Evolutionary conservation across 2,888 invertebrate species (phyloP), one percentile per base, ranked within the genome.

Genomic region (Mimachlamys varia): DNA sequence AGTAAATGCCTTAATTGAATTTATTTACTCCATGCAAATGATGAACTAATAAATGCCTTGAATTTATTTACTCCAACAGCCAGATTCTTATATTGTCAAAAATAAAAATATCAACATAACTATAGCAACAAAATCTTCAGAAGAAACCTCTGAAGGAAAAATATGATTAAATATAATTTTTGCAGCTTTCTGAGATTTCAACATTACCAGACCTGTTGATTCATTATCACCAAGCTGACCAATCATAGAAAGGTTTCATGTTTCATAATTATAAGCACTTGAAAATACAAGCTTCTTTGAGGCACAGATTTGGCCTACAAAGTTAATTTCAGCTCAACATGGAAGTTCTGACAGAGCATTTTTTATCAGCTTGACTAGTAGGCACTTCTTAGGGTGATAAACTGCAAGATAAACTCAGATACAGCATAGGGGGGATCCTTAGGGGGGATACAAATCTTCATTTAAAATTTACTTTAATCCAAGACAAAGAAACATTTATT

Each of bases 301-400:
- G 76, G 27, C 19, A 33, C 76, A 13, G 12, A 27, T 33, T 27
- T 33, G 33, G 76, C 33, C 76, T 76, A 76, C 76, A 76, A 76
- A 76, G 76, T 27, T 76, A 76, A 76, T 76, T 76, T 76, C 76
- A 27, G 27, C 33, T 76, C 76, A 76, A 76, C 76, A 76, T 62
- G 62, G 62, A 62, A 76, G 33, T 76, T 76, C 27, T 76, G 33
- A 27, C 76, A 27, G 76, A 76, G 33, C 76, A 12, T 27, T 76
- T 76, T 76, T 27, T 76, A 76, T 76, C 76, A 76, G 33, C 76
- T 76, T 76, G 76, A 76, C 33, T 76, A 76, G 33, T 76, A 76
- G 33, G 10, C 76, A 76, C 76, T 76, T 76, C 76, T n/a, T 76
- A 76, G 33, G 27, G 76, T 76, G 76, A 76, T 76, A 76, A 76